These are phyloP conservation scores for Pristionchus entomophagus DNA, from an alignment of 2,888 invertebrate genomes.

Conservation along the genomic window DNA sequence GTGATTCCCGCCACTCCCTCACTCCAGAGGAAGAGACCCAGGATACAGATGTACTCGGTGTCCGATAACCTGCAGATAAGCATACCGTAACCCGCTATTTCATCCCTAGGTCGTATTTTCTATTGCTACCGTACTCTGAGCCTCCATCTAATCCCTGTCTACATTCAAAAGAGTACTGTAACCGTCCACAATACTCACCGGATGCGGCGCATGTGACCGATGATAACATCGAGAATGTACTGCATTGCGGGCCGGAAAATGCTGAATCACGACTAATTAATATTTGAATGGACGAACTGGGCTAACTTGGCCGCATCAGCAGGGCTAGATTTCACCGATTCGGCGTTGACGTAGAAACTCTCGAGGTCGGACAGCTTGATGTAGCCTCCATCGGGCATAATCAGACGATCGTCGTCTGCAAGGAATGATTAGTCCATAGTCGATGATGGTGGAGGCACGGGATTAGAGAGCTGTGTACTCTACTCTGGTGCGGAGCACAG, in stretches of 20 bases:
- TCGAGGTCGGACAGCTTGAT: slow-evolving; percentile 66
- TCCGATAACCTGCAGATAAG: slow-evolving; percentile 58
- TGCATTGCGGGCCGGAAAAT: slow-evolving; percentile 70
- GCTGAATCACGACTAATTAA: slow-evolving; percentile 52
- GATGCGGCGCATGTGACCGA: slow-evolving; percentile 69
- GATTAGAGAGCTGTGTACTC: not conserved
- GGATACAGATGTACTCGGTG: slow-evolving; percentile 66
- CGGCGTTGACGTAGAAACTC: slow-evolving; percentile 68
- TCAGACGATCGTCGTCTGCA: slow-evolving; percentile 66
- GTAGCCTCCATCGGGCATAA: slow-evolving; percentile 73
- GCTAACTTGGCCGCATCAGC: slow-evolving; percentile 67
- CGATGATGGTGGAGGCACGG: too few relatives aligned
- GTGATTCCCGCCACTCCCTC: slow-evolving; percentile 65
- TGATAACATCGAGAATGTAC: slow-evolving; percentile 70
- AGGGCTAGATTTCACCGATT: slow-evolving; percentile 63
- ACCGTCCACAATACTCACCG: not conserved
- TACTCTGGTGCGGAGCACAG: not conserved
- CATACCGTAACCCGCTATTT: not conserved
- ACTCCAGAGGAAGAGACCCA: slow-evolving; percentile 72
- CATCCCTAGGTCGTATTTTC: too few relatives aligned
- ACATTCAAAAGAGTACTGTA: too few relatives aligned
- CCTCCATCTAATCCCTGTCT: too few relatives aligned
- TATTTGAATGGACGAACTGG: slow-evolving; percentile 30
- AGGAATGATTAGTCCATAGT: not conserved
- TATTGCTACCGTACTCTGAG: too few relatives aligned